phyloP scores from a whole-genome alignment of 53 echinoderm and acorn worm species.

The Crossaster papposus region DNA sequence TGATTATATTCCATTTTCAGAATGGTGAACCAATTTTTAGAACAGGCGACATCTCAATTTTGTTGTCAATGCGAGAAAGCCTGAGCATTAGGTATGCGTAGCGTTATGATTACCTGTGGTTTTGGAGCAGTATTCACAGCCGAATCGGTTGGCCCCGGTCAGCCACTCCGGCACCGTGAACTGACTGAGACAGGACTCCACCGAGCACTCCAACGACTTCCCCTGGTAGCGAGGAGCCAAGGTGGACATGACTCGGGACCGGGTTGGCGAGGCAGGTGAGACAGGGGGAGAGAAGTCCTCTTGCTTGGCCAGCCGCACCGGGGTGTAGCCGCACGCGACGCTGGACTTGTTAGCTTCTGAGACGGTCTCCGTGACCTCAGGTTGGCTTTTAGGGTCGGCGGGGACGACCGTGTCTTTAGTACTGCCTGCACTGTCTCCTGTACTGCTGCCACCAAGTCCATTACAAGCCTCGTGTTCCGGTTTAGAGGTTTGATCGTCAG shows the following conservation, averaged over 20 bases:
- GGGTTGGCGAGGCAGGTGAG: conserved; percentile 77
- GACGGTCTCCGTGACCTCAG: neutral
- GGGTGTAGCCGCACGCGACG: conserved; percentile 56
- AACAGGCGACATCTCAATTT: too few relatives aligned
- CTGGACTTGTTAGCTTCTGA: conserved; percentile 64
- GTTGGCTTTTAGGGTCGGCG: conserved; percentile 13
- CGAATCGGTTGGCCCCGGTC: conserved; percentile 90
- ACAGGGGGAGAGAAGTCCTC: conserved; percentile 65
- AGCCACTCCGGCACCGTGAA: conserved; percentile 94
- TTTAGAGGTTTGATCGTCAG: neutral
- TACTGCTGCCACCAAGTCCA: conserved; percentile 42
- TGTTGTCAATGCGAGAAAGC: too few relatives aligned
- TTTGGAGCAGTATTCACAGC: conserved; percentile 90
- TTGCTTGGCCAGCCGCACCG: conserved; percentile 46
- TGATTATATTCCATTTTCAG: too few relatives aligned
- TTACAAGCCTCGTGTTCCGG: conserved; percentile 12
- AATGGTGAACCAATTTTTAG: too few relatives aligned
- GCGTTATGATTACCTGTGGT: conserved; percentile 65
- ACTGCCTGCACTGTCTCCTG: conserved; percentile 44
- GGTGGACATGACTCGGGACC: conserved; percentile 74
- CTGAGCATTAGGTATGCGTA: neutral
- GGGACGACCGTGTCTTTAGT: conserved; percentile 37
- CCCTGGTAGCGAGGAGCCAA: conserved; percentile 84
- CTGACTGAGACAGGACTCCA: conserved; percentile 94
- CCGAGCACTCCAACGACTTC: conserved; percentile 90